Evolutionary conservation across 2,113 vertebrate genomes (phyloP).

Genomic region (Oryzias woworae): DNA sequence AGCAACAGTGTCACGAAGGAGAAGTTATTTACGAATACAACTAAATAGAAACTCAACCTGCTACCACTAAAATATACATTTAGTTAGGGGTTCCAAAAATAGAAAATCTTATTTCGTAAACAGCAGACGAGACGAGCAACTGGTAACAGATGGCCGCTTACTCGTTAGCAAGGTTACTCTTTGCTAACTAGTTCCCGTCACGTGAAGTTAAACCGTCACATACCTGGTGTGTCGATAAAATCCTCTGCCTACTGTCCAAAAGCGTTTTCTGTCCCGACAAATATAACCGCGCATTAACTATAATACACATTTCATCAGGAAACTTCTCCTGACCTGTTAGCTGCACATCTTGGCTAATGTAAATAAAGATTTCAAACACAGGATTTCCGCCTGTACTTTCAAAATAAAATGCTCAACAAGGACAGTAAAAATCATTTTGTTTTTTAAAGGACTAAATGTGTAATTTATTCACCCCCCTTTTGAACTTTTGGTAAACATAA

Average conservation of each 20-base stretch:
- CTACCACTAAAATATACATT: too few species aligned
- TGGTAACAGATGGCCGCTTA: conserved; percentile 6
- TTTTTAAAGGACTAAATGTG: too few species aligned
- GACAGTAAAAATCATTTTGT: too few species aligned
- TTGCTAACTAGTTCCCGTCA: conserved; percentile 3
- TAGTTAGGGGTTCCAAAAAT: background rate
- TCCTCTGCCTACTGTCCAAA: conserved; percentile 17
- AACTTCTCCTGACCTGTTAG: conserved; percentile 47
- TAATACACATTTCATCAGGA: conserved; percentile 22
- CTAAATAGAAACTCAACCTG: too few species aligned
- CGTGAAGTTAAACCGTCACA: conserved; percentile 10
- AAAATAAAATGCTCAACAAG: conserved; percentile 21
- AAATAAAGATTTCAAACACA: conserved; percentile 1
- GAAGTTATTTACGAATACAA: conserved; percentile 11
- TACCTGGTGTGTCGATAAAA: conserved; percentile 44
- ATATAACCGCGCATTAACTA: conserved; percentile 5
- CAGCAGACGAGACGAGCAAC: background rate
- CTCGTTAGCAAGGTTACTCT: conserved; percentile 23
- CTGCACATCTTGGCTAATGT: conserved; percentile 38
- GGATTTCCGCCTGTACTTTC: conserved; percentile 27
- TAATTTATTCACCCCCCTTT: too few species aligned
- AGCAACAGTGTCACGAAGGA: conserved; percentile 39
- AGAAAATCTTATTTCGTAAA: background rate
- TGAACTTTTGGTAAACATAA: too few species aligned
- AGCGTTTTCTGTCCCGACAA: conserved; percentile 34